Conservation (phyloP, 2,888 invertebrate genomes). For the Diogma glabrata region DNA sequence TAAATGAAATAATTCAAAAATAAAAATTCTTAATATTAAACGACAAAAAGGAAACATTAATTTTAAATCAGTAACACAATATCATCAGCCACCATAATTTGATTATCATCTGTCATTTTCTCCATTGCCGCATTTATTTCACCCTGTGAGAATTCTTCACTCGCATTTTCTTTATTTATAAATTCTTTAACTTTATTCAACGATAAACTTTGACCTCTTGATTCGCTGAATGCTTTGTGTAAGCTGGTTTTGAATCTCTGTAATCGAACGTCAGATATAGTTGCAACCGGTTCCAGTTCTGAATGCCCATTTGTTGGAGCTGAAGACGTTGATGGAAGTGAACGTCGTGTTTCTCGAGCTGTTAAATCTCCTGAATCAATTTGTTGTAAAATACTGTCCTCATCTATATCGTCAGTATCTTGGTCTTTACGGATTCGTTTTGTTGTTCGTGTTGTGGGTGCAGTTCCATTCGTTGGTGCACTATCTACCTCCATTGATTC, state of each 20-base stretch:
- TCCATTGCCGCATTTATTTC: constrained; percentile 72
- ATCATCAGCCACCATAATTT: constrained; percentile 81
- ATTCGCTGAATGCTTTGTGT: constrained; percentile 63
- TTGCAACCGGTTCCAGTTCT: constrained; percentile 20
- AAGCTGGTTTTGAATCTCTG: constrained; percentile 60
- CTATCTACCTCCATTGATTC: constrained; percentile 27
- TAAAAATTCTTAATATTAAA: too few relatives aligned
- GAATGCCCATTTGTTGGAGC: constrained; percentile 16
- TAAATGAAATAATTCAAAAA: too few relatives aligned
- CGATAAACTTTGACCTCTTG: constrained; percentile 62
- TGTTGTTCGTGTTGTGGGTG: constrained; percentile 8
- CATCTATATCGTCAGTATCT: constrained; percentile 17
- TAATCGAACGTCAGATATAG: constrained; percentile 40
- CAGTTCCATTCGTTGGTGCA: constrained; percentile 31
- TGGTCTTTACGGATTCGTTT: constrained; percentile 22
- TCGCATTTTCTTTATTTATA: constrained; percentile 49
- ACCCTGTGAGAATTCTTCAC: constrained; percentile 45
- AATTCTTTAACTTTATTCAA: constrained; percentile 50
- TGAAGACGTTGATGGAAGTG: constrained; percentile 20
- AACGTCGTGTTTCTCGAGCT: constrained; percentile 29
- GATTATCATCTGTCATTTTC: constrained; percentile 80
- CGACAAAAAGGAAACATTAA: too few relatives aligned
- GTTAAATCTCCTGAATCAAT: constrained; percentile 34
- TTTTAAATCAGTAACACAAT: constrained; percentile 72
- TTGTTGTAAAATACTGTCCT: constrained; percentile 28